Evolutionary conservation across 2,797 vertebrate species (phyloP), one percentile per base, ranked within the genome.

Genomic region (Spondyliosoma cantharus): DNA sequence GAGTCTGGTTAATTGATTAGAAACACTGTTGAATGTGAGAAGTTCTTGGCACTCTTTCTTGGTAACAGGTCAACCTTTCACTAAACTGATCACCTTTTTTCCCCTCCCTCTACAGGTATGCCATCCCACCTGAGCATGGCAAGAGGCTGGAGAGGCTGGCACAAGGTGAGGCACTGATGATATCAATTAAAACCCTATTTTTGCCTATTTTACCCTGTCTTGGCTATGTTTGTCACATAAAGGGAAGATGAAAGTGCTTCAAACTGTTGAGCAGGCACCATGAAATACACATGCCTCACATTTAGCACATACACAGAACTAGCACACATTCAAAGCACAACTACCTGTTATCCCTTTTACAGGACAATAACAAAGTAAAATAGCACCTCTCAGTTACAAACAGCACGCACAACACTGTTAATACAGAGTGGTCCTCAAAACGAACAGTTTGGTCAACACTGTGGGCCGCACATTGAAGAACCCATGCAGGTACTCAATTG

Each of bases 61-160:
- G 13, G 24, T n/a, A 27, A 14, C 3, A 42, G 8, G 11, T 4
- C 0, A 64, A 20, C 2, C 14, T 19, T 42, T 11, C 5, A 68
- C 25, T 29, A 24, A 78, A 60, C 43, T 53, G 16, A 74, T 59
- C 8, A 27, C 20, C 32, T 25, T 46, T 60, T 45, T 71, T 45
- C 29, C 50, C 12, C 22, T 75, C 48, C 85, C 24, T 86, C 80
- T 89, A 56, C 90, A 96, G 95, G 95, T 96, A 96, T 37, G 64
- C 86, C 1, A 46, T 95, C 79, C 94, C 95, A 69, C 95, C 95
- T 19, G 95, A 95, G 68, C 95, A 96, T 1, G 95, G 95, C 69
- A 96, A 95, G 83, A 92, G 95, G 71, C 88, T 96, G 64, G 95
- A 96, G 89, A 92, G 95, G 86, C 91, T 96, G 67, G 95, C 95